phyloP scores from a whole-genome alignment of 2,797 vertebrate species.

The Chelonia mydas region DNA sequence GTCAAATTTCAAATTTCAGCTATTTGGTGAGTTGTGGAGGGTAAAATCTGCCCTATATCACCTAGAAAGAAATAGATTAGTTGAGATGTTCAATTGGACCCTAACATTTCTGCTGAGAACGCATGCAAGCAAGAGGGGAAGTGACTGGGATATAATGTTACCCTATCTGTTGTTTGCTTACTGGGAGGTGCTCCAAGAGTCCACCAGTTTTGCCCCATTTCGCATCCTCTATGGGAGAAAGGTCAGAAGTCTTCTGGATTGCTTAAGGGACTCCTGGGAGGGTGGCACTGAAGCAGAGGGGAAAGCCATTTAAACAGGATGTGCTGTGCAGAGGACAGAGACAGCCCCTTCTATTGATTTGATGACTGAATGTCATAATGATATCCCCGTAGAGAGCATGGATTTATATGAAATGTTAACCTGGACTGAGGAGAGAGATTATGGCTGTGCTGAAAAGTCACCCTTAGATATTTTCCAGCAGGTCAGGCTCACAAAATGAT shows the following conservation, averaged over 20 bases:
- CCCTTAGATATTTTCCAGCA: background rate
- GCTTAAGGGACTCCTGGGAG: background rate
- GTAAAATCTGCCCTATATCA: background rate
- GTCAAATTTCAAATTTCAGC: background rate
- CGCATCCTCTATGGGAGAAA: background rate
- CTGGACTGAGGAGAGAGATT: background rate
- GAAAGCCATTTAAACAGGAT: background rate
- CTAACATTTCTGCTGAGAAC: background rate
- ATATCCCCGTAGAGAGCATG: background rate
- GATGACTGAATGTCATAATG: background rate
- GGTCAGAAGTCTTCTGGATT: background rate
- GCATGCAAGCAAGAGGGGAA: background rate
- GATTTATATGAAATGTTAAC: background rate
- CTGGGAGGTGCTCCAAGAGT: background rate
- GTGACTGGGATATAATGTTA: background rate
- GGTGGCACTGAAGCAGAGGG: background rate
- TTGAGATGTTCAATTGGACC: background rate
- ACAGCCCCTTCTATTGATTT: background rate
- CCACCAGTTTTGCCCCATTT: background rate
- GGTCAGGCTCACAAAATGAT: background rate
- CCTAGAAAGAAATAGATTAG: background rate
- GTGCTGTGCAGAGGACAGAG: background rate
- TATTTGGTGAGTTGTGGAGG: background rate
- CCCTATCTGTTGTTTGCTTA: background rate
- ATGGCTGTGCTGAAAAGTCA: background rate